These are phyloP conservation scores for Polymixis lichenea DNA, from an alignment of 2,888 invertebrate species.

Conservation along the genomic window DNA sequence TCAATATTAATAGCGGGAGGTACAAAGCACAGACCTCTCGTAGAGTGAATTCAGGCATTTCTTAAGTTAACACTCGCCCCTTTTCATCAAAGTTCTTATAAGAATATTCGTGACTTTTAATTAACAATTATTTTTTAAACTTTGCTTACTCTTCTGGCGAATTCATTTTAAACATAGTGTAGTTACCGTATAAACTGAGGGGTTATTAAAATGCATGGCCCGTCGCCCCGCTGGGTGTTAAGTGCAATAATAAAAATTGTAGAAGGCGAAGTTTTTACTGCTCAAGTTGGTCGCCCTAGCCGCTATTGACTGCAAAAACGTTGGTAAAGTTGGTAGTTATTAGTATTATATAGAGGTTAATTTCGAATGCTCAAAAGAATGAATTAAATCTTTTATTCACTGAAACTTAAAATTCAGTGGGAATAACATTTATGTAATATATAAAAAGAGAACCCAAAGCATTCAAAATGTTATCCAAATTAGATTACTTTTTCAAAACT, in stretches of 20 bases:
- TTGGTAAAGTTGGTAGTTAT: conserved; percentile 26
- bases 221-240: conserved; percentile 40
- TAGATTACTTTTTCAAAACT: neutral
- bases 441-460: neutral
- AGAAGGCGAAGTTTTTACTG: conserved; percentile 45
- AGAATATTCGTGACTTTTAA: neutral
- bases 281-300: conserved; percentile 33
- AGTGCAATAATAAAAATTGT: conserved; percentile 55
- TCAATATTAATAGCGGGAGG: neutral
- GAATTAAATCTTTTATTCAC: conserved; percentile 12
- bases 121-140: conserved; percentile 1
- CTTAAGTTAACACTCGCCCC: no score
- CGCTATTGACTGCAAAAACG: conserved; percentile 47
- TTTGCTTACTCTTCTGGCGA: neutral
- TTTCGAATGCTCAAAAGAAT: conserved; percentile 7
- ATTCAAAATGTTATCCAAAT: neutral
- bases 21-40: neutral
- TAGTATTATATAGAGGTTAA: conserved; percentile 16
- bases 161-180: conserved; percentile 23
- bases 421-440: neutral
- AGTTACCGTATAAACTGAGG: conserved; percentile 16
- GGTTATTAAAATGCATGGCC: conserved; percentile 53
- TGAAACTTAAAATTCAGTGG: neutral
- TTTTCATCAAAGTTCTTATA: conserved; percentile 9
- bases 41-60: neutral